Percentiles rank a stretch among this genome's conserved stretches.
Evolutionary conservation across 2,888 invertebrate genomes (phyloP).

Genomic region (Caenorhabditis japonica): DNA sequence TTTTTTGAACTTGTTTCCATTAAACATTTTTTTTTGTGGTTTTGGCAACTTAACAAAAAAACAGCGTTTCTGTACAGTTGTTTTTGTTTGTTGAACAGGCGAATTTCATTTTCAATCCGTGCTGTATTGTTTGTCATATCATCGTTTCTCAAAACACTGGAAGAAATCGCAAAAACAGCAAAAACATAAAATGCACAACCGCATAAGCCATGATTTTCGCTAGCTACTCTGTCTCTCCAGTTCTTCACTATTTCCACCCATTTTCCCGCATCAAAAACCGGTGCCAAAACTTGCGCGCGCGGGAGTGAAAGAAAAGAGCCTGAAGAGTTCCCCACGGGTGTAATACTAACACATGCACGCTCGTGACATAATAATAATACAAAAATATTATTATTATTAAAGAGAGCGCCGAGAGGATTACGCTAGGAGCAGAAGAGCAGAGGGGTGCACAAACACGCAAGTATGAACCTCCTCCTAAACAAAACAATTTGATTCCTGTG

Average conservation of each 20-base stretch:
- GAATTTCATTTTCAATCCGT: too few relatives aligned
- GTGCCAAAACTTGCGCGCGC: constrained; percentile 43
- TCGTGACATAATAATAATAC: constrained; percentile 56
- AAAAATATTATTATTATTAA: constrained; percentile 46
- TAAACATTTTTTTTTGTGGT: too few relatives aligned
- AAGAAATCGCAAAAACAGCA: constrained; percentile 9
- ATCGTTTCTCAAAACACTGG: constrained; percentile 26
- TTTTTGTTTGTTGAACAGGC: too few relatives aligned
- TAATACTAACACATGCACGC: constrained; percentile 44
- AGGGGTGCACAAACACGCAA: constrained; percentile 54
- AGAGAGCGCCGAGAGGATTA: constrained; percentile 4
- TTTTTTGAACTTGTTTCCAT: too few relatives aligned
- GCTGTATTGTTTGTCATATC: constrained; percentile 37
- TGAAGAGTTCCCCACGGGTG: constrained; percentile 14
- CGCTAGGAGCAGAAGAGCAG: constrained; percentile 40
- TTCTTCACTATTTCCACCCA: constrained; percentile 3
- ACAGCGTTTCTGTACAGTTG: too few relatives aligned
- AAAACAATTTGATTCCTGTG: constrained; percentile 48
- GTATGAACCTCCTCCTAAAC: constrained; percentile 46
- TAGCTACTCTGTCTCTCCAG: too few relatives aligned
- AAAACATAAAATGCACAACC: constrained; percentile 34
- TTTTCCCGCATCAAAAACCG: constrained; percentile 36
- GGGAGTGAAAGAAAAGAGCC: constrained; percentile 7
- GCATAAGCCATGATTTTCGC: constrained; percentile 34
- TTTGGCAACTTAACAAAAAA: too few relatives aligned